Conservation (phyloP, 2,113 vertebrate species). For the Nycticorax nycticorax region DNA sequence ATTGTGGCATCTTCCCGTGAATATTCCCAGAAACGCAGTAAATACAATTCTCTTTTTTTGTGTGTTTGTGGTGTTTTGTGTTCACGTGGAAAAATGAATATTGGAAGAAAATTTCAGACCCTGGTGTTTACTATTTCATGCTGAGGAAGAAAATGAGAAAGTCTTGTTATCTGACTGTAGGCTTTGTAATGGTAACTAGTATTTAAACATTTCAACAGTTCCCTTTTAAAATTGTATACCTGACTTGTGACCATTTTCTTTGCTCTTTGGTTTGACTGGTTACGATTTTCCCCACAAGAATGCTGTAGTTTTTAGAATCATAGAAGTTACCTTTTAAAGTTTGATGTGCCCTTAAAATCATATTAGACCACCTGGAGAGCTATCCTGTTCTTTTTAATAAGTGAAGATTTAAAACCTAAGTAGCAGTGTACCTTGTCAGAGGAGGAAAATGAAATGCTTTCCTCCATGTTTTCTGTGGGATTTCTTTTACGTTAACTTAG, state of each 20-base stretch:
- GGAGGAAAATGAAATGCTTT: neutral
- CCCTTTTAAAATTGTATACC: neutral
- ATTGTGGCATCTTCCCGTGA: conserved; percentile 66
- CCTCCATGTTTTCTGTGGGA: neutral
- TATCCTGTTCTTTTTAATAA: neutral
- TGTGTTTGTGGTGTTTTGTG: neutral
- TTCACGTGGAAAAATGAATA: neutral
- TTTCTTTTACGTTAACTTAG: neutral
- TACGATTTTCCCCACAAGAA: neutral
- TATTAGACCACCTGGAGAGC: neutral
- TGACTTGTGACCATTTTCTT: neutral
- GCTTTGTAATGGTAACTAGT: neutral
- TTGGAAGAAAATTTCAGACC: neutral
- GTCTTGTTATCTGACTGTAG: neutral
- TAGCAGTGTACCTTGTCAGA: neutral
- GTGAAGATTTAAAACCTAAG: neutral
- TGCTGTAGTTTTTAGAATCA: neutral
- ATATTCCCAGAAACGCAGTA: conserved; percentile 70
- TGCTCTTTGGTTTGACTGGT: neutral
- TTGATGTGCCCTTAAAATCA: neutral
- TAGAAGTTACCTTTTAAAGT: neutral
- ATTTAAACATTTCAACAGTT: neutral
- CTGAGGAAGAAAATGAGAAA: neutral
- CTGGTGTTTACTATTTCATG: neutral
- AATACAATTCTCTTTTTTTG: neutral